These are phyloP conservation scores for Oopsacas minuta DNA, from an alignment of 37 sponge, comb jelly and placozoan species.

Conservation along the genomic window DNA sequence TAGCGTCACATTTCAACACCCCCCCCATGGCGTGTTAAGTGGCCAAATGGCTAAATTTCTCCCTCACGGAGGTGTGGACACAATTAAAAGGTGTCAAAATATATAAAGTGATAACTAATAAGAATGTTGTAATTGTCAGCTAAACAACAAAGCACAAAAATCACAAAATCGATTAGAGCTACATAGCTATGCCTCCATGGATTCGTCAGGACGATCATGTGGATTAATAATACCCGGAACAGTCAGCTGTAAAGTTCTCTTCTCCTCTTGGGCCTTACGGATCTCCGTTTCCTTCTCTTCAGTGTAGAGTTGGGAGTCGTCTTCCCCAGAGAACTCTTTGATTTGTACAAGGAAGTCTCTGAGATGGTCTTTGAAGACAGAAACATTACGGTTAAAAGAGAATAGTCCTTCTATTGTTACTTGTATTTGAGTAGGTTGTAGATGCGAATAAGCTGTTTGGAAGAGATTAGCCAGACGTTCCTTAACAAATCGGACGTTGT, in stretches of 20 bases:
- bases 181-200: neutral
- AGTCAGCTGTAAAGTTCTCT: constrained; percentile 52
- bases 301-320: constrained; percentile 58
- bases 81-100: no score
- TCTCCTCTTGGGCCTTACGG: constrained; percentile 57
- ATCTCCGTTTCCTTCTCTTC: constrained; percentile 82
- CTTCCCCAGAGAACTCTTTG: constrained; percentile 74
- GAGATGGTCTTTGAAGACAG: constrained; percentile 79
- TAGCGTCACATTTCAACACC: no score
- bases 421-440: constrained; percentile 70
- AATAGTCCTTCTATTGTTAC: constrained; percentile 82
- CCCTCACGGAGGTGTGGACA: no score
- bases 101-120: no score
- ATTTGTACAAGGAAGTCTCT: constrained; percentile 89
- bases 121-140: neutral
- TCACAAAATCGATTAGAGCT: neutral
- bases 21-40: no score
- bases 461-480: constrained; percentile 55
- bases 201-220: constrained; percentile 87
- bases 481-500: constrained; percentile 50
- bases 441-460: constrained; percentile 76
- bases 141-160: neutral
- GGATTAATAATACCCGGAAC: constrained; percentile 97
- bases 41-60: no score
- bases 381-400: constrained; percentile 55